Base-by-base conservation (phyloP, 2,888 invertebrate species). In the Kuschelorhynchus macadamiae region DNA sequence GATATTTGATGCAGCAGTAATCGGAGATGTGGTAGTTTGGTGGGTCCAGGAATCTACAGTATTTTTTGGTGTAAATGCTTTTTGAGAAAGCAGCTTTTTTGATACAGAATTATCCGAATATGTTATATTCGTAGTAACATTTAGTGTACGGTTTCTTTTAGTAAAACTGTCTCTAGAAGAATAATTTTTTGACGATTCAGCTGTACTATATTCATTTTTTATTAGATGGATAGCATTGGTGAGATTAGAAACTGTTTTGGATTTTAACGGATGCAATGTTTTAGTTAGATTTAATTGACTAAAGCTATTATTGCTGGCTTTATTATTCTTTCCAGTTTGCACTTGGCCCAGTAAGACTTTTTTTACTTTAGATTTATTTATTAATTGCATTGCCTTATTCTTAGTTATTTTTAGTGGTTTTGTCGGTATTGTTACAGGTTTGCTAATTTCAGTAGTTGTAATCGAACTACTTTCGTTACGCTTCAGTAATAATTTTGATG, bases 281-380 rank as follows among this genome's bases (percentile, higher is more conserved):
- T 7, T 3, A 36, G 11, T 36, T 11, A 8, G 36, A 36, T 36
- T 36, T 36, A 36, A 2, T 36, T 41, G 32, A 41, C 36, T 12
- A 14, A 44, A 18, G 7, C 16, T 8, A 4, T 1, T 4, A 39
- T n/a, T 32, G 18, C 17, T 41, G 12, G 11, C 25, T 32, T 50
- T 60, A 42, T 14, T 42, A 3, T 17, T 5, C 9, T 41, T 62
- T 11, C 25, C 63, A n/a, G 69, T 68, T 49, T 64, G 39, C 1
- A 68, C 59, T 39, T 68, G 55, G 7, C 69, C 64, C 25, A 69
- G 7, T 20, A 69, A 21, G 2, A 65, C 44, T 30, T 69, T 69
- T 36, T 65, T 68, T 1, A 59, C 8, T 44, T 65, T 64, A 11
- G 12, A 47, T 32, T 52, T 41, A 20, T 49, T 36, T 5, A 41